Evolutionary conservation across 2,797 vertebrate species (phyloP).

Genomic region (Sternotherus odoratus): DNA sequence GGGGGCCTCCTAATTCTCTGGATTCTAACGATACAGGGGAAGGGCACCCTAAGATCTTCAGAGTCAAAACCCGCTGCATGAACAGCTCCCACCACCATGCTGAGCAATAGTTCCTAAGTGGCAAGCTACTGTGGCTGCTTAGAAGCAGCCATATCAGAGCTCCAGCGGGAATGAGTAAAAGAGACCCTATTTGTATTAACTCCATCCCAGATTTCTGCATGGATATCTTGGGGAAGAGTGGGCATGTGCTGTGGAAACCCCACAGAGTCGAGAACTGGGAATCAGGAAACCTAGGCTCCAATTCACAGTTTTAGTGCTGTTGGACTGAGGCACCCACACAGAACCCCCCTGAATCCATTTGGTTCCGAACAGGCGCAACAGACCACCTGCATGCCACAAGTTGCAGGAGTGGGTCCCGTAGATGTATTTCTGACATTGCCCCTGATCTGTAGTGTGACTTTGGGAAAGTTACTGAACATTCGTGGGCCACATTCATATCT

Average conservation of each 20-base stretch:
- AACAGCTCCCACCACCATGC: background rate
- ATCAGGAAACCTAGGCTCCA: background rate
- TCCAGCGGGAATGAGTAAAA: background rate
- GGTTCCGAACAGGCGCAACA: background rate
- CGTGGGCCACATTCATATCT: background rate
- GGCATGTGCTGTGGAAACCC: background rate
- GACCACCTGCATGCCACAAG: background rate
- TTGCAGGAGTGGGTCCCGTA: background rate
- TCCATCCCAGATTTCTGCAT: background rate
- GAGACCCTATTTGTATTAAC: background rate
- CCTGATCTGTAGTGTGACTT: background rate
- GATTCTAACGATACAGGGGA: fast-evolving
- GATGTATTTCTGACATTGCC: background rate
- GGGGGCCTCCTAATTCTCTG: background rate
- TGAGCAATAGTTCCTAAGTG: background rate
- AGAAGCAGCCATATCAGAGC: background rate
- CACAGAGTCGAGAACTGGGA: background rate
- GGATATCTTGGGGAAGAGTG: background rate
- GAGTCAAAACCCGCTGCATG: background rate
- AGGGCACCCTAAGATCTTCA: background rate
- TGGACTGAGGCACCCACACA: background rate
- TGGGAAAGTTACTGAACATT: background rate
- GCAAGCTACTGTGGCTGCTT: background rate
- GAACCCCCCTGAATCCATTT: background rate
- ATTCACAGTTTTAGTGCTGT: background rate